Base-by-base conservation (phyloP, 2,797 vertebrate species). In the Crax fasciolata region DNA sequence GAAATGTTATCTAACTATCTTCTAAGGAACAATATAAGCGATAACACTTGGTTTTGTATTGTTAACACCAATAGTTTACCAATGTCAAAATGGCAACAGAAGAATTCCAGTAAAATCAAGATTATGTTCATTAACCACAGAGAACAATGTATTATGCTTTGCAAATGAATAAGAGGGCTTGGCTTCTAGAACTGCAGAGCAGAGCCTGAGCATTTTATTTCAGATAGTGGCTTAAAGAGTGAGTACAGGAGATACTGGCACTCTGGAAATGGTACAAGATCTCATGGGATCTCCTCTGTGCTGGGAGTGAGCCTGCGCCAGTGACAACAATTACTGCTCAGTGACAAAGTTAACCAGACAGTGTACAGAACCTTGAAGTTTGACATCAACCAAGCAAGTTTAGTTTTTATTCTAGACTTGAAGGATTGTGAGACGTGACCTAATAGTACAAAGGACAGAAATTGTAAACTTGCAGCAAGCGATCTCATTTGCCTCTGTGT, bases 51-150 rank as follows among this genome's bases (percentile, higher is more conserved):
- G 27, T 28, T 32, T 73, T 76, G 13, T 81, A 30, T 66, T 19
- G 6, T 70, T 84, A 81, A 88, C 92, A 78, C 75, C 39, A 61
- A 2, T 51, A 55, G 19, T 28, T 93, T 52, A 44, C 23, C 35
- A 10, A 28, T 78, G 43, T 83, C 52, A 79, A 11, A 17, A 73
- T 59, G 23, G 24, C 55, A 82, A 41, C 14, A 81, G 66, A 76
- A 87, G 39, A 84, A 82, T 75, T 90, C 24, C 41, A 52, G 39
- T 73, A 67, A 91, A 93, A 70, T 62, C 62, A 84, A 85, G 32
- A 51, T 43, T 49, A 54, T 21, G 46, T 58, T 90, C 39, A 75
- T 77, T 35, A 74, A 72, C 11, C 11, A 52, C 44, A 73, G 82
- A 35, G 9, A 8, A 54, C 70, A 84, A 35, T 32, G 8, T 59